Evolutionary conservation across 2,113 vertebrate genomes (phyloP).

Genomic region (Sinocyclocheilus rhinocerous): DNA sequence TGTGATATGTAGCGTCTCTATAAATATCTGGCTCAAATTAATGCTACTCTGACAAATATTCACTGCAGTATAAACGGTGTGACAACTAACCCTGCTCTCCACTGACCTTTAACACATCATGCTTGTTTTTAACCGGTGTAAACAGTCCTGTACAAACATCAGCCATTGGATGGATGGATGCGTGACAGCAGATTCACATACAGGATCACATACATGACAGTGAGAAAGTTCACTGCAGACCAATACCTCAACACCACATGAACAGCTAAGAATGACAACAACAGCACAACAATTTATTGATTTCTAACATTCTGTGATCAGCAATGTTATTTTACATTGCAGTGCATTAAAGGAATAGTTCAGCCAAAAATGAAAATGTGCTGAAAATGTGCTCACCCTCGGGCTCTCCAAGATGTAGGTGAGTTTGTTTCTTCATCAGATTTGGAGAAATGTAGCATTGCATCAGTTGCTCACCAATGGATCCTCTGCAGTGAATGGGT

Average conservation of each 20-base stretch:
- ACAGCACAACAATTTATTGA: neutral
- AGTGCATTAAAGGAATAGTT: neutral
- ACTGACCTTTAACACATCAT: neutral
- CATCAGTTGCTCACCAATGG: no score
- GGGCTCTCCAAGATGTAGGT: no score
- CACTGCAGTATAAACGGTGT: neutral
- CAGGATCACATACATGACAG: neutral
- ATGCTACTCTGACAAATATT: neutral
- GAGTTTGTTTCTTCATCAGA: no score
- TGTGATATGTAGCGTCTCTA: neutral
- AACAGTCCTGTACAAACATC: neutral
- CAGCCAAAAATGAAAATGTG: no score
- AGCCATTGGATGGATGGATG: neutral
- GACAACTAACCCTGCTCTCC: neutral
- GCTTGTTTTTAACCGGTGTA: neutral
- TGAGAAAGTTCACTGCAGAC: neutral
- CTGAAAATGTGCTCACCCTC: no score
- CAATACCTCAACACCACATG: neutral
- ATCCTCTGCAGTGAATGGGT: no score
- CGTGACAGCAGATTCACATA: neutral
- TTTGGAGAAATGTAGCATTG: no score
- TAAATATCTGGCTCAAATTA: neutral
- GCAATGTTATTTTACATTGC: neutral
- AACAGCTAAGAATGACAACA: neutral
- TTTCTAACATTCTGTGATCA: no score